Percentiles rank a stretch among this genome's conserved stretches.
Conservation (phyloP, 1,140 invertebrate species). For the Stenopsyche tienmushanensis region DNA sequence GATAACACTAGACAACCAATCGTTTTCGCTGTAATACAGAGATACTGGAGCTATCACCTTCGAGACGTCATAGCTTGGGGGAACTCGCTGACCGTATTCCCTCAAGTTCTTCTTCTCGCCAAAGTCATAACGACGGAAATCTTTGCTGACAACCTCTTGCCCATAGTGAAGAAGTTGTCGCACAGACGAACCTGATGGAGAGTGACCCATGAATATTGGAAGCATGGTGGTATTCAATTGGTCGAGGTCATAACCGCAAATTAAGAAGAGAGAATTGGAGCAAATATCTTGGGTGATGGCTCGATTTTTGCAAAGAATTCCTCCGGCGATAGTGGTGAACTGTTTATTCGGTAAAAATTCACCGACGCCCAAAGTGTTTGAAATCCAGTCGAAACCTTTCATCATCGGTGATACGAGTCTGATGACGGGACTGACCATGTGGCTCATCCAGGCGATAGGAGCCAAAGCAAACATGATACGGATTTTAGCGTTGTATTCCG, state of each 20-base stretch:
- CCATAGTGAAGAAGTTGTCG: constrained; percentile 74
- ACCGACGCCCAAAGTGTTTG: constrained; percentile 51
- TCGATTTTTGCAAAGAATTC: constrained; percentile 53
- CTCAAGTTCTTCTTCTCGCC: constrained; percentile 49
- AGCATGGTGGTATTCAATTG: constrained; percentile 63
- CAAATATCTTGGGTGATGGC: constrained; percentile 55
- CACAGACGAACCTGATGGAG: constrained; percentile 75
- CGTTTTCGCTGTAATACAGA: constrained; percentile 64
- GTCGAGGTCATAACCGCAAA: constrained; percentile 57
- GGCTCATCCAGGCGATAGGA: constrained; percentile 59
- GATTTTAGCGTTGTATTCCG: constrained; percentile 63
- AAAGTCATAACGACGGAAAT: constrained; percentile 55
- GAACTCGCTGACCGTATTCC: constrained; percentile 52
- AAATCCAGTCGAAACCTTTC: not conserved
- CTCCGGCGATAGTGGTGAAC: constrained; percentile 53
- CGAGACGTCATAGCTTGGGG: constrained; percentile 63
- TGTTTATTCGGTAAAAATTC: constrained; percentile 59
- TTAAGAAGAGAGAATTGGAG: constrained; percentile 59
- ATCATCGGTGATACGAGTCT: constrained; percentile 15
- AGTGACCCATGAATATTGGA: constrained; percentile 71
- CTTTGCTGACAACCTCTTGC: constrained; percentile 56
- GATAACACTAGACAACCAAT: constrained; percentile 59
- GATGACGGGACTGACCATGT: constrained; percentile 53
- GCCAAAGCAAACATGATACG: constrained; percentile 57
- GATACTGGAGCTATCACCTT: constrained; percentile 62